Base-by-base conservation (phyloP, 2,113 vertebrate species). In the Nycticebus coucang region DNA sequence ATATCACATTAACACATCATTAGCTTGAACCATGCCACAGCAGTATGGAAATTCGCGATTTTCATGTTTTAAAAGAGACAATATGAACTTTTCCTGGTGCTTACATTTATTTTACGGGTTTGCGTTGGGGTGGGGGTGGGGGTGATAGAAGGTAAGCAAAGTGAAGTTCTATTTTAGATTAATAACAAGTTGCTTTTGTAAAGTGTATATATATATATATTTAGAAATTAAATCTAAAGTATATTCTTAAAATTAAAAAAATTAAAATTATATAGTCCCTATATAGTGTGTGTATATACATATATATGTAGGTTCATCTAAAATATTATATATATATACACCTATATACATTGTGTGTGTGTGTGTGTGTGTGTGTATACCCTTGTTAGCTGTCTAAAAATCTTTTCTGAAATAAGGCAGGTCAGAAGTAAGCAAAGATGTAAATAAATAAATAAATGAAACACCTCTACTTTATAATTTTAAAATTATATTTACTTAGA, bases 21-120 rank as follows among this genome's bases (percentile, higher is more conserved):
- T 97, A 97, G 80, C 92, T 91, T 50, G 75, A 96, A 88, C 92
- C 57, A 37, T 90, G 64, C 68, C 59, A 82, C 50, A 78, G 71
- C 28, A 66, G 55, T 84, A 87, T 60, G 83, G 89, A 96, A 95
- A 97, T 92, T 33, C 81, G 45, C 83, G 94, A 96, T 96, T 96
- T 97, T 95, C 93, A 87, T 96, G 94, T 95, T 95, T 94, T 77
- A 89, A 86, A 96, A 93, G 55, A 89, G 95, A 95, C 87, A 96
- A 77, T 93, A 87, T 89, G 83, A 96, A 97, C 75, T 92, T 95
- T 94, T 59, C 75, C 92, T 81, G 87, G 60, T 85, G 87, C 28
- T 96, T 77, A 91, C 69, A 89, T 97, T 92, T 90, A 55, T 78
- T 87, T 89, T 41, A 57, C 24, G 11, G 59, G 4, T 93, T 71